Evolutionary conservation across 2,113 vertebrate genomes (phyloP), one percentile per base, ranked within the genome.

Genomic region (Podarcis raffonei): DNA sequence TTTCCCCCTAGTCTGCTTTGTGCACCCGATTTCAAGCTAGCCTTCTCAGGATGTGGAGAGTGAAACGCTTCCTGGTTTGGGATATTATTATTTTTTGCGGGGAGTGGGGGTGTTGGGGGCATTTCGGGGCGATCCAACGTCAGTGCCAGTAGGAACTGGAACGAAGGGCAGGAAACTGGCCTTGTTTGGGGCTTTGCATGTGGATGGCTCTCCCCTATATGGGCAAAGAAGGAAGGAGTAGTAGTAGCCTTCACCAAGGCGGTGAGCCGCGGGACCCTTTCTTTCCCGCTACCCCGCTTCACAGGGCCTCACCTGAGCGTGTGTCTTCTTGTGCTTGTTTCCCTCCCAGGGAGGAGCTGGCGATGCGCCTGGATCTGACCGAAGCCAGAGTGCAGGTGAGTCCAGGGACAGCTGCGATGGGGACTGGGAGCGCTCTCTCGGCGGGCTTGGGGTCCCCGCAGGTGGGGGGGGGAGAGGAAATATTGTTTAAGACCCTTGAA

Each of bases 331-430:
- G 32, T 87, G 81, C 53, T 92, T 97, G 93, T 88, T 97, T 96
- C 96, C 95, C 97, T 94, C 35, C 82, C 93, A 99, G 99, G 97
- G 98, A 99, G 93, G 99, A 99, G 96, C 97, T 99, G 93, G 99
- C 99, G 32, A 99, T 99, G 99, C 98, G 99, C 86, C 97, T 99
- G 97, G 99, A 99, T 95, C 97, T 99, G 91, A 99, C 99, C 77
- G 99, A 99, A 96, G 99, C 99, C 94, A 97, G 99, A 89, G 99
- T 99, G 74, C 99, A 99, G 97, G 99, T 99, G 97, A 98, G 98
- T 97, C 71, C 59, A 42, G 87, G 53, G 42, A 66, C 85, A 82
- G 81, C 53, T 27, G 87, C 81, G 3, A 77, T 35, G 22, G 78
- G 30, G 62, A 15, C 22, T 68, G 62, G 32, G 5, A 9, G 9